Evolutionary conservation across 1,140 invertebrate species (phyloP), one percentile per base, ranked within the genome.

Genomic region (Cydia splendana): DNA sequence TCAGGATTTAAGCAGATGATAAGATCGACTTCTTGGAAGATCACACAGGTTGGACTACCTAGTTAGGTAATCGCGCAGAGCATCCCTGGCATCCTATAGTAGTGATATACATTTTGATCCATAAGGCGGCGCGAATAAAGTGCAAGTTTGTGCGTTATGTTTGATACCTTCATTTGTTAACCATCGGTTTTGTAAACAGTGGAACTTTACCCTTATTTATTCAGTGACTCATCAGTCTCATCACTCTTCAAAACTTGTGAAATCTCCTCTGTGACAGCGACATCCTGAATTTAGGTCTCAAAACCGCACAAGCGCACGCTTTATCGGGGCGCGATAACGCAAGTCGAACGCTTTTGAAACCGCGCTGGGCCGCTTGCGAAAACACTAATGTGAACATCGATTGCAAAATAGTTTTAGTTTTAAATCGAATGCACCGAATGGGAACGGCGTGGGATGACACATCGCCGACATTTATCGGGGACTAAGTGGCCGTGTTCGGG

Each of bases 361-460:
- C 85, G 87, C 88, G 87, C 86, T 91, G 88, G 89, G 89, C 88
- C 84, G 89, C 90, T 93, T 92, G 91, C 90, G 91, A 92, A 92
- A 93, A 93, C 87, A 83, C 89, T 91, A 93, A 93, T 92, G 89
- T 92, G 90, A 91, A 89, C 90, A 92, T 92, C 89, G 89, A 86
- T 93, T 92, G 91, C 91, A 89, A 93, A 93, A 93, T 93, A 91
- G 90, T 91, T 91, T 92, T 92, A 93, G 87, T 91, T 93, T 92
- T 91, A 87, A 90, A 92, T 91, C 85, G 85, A 88, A 92, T 87
- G 85, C 85, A 86, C 79, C 82, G 82, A 79, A 87, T 85, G 80
- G 80, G 20, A 74, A 75, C 78, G 77, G 75, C 30, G 69, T 78
- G 76, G 38, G 78, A 74, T 69, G 65, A 51, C 62, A 62, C 75